phyloP scores from a whole-genome alignment of 2,888 invertebrate genomes.

The Athetis lepigone region DNA sequence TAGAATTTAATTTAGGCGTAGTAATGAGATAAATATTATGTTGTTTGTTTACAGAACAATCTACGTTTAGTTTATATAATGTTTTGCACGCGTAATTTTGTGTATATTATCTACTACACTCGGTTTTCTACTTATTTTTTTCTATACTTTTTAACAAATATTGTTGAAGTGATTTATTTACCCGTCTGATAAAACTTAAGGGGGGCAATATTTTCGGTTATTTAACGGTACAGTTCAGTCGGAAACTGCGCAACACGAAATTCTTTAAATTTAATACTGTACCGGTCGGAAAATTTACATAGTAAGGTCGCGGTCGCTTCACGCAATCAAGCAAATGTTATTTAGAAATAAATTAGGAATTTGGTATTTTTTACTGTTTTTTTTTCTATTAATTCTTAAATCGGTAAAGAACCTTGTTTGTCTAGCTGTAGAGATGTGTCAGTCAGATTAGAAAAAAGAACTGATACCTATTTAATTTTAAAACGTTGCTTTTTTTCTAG shows the following conservation, averaged over 20 bases:
- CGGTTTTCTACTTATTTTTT: slow-evolving; percentile 1
- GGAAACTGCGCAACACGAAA: slow-evolving; percentile 49
- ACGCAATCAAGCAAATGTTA: slow-evolving; percentile 47
- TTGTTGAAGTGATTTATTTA: no score
- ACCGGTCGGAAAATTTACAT: slow-evolving; percentile 56
- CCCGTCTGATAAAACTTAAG: neutral
- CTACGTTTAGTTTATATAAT: slow-evolving; percentile 1
- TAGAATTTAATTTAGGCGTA: slow-evolving; percentile 18
- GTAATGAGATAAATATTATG: slow-evolving; percentile 14
- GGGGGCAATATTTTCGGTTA: slow-evolving; percentile 20
- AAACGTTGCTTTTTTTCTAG: no score
- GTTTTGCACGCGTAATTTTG: slow-evolving; percentile 1
- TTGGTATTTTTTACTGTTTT: neutral
- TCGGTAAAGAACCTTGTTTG: neutral
- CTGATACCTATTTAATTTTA: no score
- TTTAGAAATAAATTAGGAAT: slow-evolving; percentile 30
- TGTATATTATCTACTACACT: neutral
- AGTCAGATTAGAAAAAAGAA: neutral
- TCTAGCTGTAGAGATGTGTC: neutral
- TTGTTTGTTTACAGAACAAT: slow-evolving; percentile 31
- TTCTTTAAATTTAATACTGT: slow-evolving; percentile 10
- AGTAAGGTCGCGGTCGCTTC: slow-evolving; percentile 61
- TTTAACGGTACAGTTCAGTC: slow-evolving; percentile 44
- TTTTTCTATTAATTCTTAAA: neutral
- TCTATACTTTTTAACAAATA: neutral